Evolutionary conservation across 2,113 vertebrate species (phyloP).

Genomic region (Datnioides undecimradiatus): DNA sequence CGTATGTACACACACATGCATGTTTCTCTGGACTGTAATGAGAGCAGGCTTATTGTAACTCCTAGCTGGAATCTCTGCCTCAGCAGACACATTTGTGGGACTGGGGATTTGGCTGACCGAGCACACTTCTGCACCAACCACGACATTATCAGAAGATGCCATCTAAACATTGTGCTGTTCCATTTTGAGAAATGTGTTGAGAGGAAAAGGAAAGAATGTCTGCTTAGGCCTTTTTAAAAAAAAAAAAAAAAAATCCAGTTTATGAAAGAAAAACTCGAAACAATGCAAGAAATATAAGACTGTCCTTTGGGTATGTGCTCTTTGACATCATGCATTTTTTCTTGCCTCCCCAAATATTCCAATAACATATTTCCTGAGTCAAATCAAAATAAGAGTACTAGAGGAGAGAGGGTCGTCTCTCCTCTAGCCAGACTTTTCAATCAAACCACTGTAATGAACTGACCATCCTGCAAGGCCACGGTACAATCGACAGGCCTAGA

Average conservation of each 20-base stretch:
- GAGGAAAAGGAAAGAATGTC: background rate
- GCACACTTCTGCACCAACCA: slow-evolving; percentile 65
- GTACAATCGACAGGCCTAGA: slow-evolving; percentile 32
- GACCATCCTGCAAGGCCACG: slow-evolving; percentile 53
- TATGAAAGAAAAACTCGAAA: slow-evolving; percentile 14
- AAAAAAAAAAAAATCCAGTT: too few species aligned
- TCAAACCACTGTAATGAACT: slow-evolving; percentile 69
- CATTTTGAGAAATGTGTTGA: slow-evolving; percentile 45
- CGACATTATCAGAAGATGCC: slow-evolving; percentile 66
- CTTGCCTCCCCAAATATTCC: slow-evolving; percentile 8
- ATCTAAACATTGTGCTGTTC: slow-evolving; percentile 57
- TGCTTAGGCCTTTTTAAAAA: background rate
- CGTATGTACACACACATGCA: background rate
- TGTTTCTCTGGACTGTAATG: slow-evolving; percentile 58
- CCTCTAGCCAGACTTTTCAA: slow-evolving; percentile 63
- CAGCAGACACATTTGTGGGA: slow-evolving; percentile 65
- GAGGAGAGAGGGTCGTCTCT: slow-evolving; percentile 48
- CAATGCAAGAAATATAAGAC: slow-evolving; percentile 25
- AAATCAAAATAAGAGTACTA: slow-evolving; percentile 46
- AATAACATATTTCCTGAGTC: slow-evolving; percentile 32
- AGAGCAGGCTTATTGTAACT: slow-evolving; percentile 63
- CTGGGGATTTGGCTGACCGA: slow-evolving; percentile 68
- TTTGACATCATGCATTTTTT: slow-evolving; percentile 19
- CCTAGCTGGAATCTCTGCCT: slow-evolving; percentile 60
- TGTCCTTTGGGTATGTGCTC: slow-evolving; percentile 15